Evolutionary conservation across 2,113 vertebrate species (phyloP).

Genomic region (Oryzias woworae): DNA sequence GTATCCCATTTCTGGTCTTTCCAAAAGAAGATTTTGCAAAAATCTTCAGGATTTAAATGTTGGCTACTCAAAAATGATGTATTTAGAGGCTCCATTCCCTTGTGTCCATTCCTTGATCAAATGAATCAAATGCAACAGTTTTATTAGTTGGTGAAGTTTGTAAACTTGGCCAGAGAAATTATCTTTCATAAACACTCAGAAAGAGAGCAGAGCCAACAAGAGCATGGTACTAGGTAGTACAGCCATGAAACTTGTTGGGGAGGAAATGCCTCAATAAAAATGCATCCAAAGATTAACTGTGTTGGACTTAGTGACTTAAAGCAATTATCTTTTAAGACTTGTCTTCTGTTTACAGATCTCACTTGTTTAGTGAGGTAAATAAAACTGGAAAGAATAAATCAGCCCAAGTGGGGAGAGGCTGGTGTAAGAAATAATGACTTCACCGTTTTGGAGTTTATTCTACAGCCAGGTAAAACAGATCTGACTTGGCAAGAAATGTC

Average conservation of each 20-base stretch:
- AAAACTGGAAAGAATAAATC: slow-evolving; percentile 41
- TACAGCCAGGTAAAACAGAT: slow-evolving; percentile 56
- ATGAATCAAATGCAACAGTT: slow-evolving; percentile 23
- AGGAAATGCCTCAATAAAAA: slow-evolving; percentile 62
- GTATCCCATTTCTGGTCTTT: no score
- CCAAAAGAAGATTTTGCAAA: no score
- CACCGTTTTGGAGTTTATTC: slow-evolving; percentile 29
- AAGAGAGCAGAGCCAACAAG: slow-evolving; percentile 41
- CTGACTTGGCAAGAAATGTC: slow-evolving; percentile 65
- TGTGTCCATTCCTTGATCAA: slow-evolving; percentile 22
- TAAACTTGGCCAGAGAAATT: slow-evolving; percentile 26
- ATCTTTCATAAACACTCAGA: slow-evolving; percentile 62
- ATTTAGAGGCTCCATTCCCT: slow-evolving; percentile 25
- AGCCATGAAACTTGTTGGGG: slow-evolving; percentile 49
- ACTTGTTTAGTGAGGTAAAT: slow-evolving; percentile 23
- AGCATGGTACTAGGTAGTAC: slow-evolving; percentile 73
- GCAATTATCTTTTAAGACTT: slow-evolving; percentile 28
- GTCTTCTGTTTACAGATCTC: slow-evolving; percentile 23
- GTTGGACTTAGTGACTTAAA: slow-evolving; percentile 32
- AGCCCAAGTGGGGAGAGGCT: slow-evolving; percentile 8
- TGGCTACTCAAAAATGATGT: background rate
- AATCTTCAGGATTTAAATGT: background rate
- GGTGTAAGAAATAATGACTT: slow-evolving; percentile 33
- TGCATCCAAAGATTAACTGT: slow-evolving; percentile 43
- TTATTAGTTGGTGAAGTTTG: slow-evolving; percentile 21